These are phyloP conservation scores for Chamaea fasciata DNA, from an alignment of 2,113 vertebrate genomes.

Conservation along the genomic window DNA sequence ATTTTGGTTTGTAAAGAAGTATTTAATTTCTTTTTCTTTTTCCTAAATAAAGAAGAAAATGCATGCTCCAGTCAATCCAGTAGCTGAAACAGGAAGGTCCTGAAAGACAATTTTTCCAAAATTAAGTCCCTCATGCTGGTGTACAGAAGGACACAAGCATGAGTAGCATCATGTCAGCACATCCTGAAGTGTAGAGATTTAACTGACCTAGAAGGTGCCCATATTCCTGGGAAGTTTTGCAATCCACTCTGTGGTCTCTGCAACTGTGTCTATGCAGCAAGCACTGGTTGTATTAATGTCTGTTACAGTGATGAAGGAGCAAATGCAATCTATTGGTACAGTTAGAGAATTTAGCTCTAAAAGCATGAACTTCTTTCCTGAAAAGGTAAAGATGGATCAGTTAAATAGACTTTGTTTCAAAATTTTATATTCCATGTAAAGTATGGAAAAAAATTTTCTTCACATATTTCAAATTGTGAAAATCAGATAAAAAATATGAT, in stretches of 20 bases:
- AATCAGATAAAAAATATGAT: not conserved
- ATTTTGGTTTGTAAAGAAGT: not conserved
- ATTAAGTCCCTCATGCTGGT: not conserved
- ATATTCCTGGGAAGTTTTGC: not conserved
- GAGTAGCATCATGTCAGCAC: not conserved
- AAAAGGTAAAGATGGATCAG: not conserved
- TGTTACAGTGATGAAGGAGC: not conserved
- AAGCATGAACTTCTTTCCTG: not conserved
- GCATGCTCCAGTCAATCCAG: rapidly evolving
- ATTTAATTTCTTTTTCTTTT: not conserved
- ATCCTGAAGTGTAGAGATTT: not conserved
- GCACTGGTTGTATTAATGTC: not conserved
- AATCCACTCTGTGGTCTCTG: not conserved
- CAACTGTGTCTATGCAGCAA: not conserved
- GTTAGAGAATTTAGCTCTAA: not conserved
- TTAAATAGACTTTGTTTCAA: not conserved
- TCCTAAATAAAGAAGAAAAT: not conserved
- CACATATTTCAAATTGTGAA: not conserved
- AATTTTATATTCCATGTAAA: not conserved
- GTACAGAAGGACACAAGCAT: not conserved
- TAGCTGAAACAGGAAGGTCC: not conserved
- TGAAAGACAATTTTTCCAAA: not conserved
- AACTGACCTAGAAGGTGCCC: not conserved
- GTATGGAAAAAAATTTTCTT: not conserved
- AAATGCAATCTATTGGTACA: not conserved